A percentile compares a stretch with the other conserved stretches of the same genome.
phyloP scores from a whole-genome alignment of 2,797 vertebrate species.

The Atherinosoma microstoma region DNA sequence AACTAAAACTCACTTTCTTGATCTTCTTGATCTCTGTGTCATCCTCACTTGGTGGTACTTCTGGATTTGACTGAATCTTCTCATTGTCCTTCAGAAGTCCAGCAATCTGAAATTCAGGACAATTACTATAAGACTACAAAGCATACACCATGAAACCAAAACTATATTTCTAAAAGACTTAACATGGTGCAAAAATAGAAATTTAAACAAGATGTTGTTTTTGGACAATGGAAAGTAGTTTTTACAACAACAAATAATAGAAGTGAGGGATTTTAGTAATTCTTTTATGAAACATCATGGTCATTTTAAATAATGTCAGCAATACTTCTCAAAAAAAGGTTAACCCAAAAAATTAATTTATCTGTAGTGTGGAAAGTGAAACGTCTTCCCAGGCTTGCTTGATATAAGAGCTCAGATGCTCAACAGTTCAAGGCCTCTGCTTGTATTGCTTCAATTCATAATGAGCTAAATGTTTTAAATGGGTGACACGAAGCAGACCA shows the following conservation, averaged over 20 bases:
- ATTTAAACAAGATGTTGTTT: neutral
- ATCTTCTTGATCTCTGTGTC: constrained; percentile 98
- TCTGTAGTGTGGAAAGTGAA: no score
- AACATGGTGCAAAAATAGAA: neutral
- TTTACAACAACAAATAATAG: neutral
- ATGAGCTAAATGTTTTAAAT: neutral
- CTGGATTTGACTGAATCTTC: constrained; percentile 92
- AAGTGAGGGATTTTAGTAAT: neutral
- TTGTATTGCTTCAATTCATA: neutral
- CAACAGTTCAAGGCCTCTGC: no score
- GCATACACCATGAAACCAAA: neutral
- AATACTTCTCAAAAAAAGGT: neutral
- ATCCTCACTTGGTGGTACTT: constrained; percentile 85
- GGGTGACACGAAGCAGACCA: neutral
- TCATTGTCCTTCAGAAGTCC: constrained; percentile 93
- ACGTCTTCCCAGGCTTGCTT: no score
- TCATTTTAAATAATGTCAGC: neutral
- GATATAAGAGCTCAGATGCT: no score
- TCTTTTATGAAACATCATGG: neutral
- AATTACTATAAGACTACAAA: neutral
- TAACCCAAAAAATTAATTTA: no score
- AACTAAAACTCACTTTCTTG: constrained; percentile 88
- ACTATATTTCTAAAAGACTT: neutral
- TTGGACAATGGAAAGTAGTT: neutral
- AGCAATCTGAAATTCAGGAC: constrained; percentile 85